Base-by-base conservation (phyloP, 2,113 vertebrate genomes). In the Anhinga rufa region DNA sequence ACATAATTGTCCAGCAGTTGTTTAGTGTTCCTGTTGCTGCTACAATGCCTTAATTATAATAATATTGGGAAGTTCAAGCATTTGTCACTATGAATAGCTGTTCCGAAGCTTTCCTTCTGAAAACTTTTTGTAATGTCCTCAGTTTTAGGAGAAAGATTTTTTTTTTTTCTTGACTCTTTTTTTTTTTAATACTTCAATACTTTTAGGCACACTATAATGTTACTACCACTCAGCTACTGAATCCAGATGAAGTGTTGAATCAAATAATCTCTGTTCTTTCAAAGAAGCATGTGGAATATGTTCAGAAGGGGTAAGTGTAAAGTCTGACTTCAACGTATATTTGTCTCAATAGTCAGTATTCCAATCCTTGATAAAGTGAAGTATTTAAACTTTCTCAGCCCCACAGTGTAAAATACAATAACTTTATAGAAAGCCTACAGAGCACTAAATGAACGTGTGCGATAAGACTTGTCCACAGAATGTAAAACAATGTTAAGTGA, bases 161-260 rank as follows among this genome's bases (percentile, higher is more conserved):
- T 18, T n/a, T 62, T 29, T 42, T 29, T 29, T 10, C 28, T 42
- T 28, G 1, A 26, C 46, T 29, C 3, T 34, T 44, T n/a, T n/a
- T n/a, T n/a, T n/a, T n/a, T n/a, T n/a, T n/a, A n/a, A n/a, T n/a
- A n/a, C n/a, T n/a, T n/a, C n/a, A n/a, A n/a, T n/a, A 17, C 91
- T 95, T 96, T 26, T 66, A 99, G 99, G 99, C 98, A 52, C 99
- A 99, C 88, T 99, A 98, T 95, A 99, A 99, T 14, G 99, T 99
- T 76, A 99, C 99, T 42, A 97, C 98, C 74, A 99, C 99, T 72
- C 98, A 97, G 90, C 97, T 99, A 70, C 98, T 98, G 94, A 98
- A 98, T 96, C 99, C 99, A 82, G 99, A 99, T 10, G 98, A 99
- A 64, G 97, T 99, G 71, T 88, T 99, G 34, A 98, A 98, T 92